Evolutionary conservation across 2,888 invertebrate genomes (phyloP).

Genomic region (Opisthograptis luteolata): DNA sequence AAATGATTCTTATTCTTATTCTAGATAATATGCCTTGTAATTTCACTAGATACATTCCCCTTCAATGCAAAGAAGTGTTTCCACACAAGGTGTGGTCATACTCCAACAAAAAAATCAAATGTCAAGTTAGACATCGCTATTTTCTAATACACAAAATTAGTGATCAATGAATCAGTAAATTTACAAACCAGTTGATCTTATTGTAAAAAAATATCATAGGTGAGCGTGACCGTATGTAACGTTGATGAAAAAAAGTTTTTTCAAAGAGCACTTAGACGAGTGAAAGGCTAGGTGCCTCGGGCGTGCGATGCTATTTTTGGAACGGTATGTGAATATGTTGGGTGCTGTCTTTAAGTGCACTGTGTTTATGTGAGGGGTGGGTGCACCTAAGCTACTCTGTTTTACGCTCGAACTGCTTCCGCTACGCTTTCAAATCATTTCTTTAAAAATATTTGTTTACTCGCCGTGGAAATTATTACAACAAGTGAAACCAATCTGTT

Average conservation of each 20-base stretch:
- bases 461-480: slow-evolving; percentile 4
- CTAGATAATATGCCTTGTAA: too few relatives aligned
- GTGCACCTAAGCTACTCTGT: slow-evolving; percentile 64
- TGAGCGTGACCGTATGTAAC: slow-evolving; percentile 27
- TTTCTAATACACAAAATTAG: too few relatives aligned
- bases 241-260: slow-evolving; percentile 34
- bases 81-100: too few relatives aligned
- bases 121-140: slow-evolving; percentile 22
- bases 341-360: slow-evolving; percentile 67
- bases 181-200: slow-evolving; percentile 41
- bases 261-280: slow-evolving; percentile 38
- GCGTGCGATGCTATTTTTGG: slow-evolving; percentile 66
- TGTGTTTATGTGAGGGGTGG: slow-evolving; percentile 74
- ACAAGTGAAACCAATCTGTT: slow-evolving; percentile 15
- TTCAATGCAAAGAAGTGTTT: too few relatives aligned
- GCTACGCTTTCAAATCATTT: slow-evolving; percentile 46
- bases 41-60: too few relatives aligned
- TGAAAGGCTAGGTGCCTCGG: slow-evolving; percentile 47
- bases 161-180: slow-evolving; percentile 37
- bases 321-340: slow-evolving; percentile 59
- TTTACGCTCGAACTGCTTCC: slow-evolving; percentile 55
- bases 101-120: too few relatives aligned
- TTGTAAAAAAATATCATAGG: slow-evolving; percentile 40
- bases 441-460: slow-evolving; percentile 45
- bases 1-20: too few relatives aligned